Conservation (phyloP, 2,797 vertebrate species). For the Neosilurus mollespiculum region DNA sequence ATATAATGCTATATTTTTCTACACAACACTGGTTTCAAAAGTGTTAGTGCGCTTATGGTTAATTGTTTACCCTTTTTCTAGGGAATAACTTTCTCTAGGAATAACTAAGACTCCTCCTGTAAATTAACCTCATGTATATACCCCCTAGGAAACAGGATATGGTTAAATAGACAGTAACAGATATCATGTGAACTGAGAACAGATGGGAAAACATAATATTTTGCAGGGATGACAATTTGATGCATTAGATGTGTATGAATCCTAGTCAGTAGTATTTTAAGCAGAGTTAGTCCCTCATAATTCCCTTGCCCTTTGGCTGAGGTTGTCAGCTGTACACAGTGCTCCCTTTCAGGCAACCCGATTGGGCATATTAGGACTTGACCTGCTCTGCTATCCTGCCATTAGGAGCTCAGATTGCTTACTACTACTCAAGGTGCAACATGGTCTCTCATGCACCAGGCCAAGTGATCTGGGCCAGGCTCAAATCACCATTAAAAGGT, state of each 20-base stretch:
- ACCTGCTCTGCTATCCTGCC: conserved; percentile 28
- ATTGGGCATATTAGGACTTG: conserved; percentile 25
- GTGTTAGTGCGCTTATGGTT: background rate
- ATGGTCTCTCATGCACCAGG: conserved; percentile 27
- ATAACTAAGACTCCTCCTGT: background rate
- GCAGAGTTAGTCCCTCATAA: background rate
- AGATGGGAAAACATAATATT: background rate
- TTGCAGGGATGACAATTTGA: background rate
- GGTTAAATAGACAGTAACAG: background rate
- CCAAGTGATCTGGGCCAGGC: conserved; percentile 18
- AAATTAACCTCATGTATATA: background rate
- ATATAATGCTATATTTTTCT: too few relatives aligned
- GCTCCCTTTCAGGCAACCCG: conserved; percentile 20
- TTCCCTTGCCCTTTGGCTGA: conserved; percentile 25
- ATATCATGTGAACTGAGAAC: background rate
- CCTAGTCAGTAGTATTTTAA: background rate
- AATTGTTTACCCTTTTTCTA: background rate
- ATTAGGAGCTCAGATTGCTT: conserved; percentile 42
- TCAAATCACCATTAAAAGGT: conserved; percentile 28
- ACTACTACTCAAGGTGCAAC: conserved; percentile 19
- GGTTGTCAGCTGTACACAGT: conserved; percentile 17
- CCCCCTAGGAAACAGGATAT: background rate
- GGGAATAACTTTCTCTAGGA: background rate
- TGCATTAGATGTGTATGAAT: background rate
- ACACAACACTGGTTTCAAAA: background rate